These are phyloP conservation scores for Zosterops borbonicus DNA, from an alignment of 2,113 vertebrate genomes.

Conservation along the genomic window DNA sequence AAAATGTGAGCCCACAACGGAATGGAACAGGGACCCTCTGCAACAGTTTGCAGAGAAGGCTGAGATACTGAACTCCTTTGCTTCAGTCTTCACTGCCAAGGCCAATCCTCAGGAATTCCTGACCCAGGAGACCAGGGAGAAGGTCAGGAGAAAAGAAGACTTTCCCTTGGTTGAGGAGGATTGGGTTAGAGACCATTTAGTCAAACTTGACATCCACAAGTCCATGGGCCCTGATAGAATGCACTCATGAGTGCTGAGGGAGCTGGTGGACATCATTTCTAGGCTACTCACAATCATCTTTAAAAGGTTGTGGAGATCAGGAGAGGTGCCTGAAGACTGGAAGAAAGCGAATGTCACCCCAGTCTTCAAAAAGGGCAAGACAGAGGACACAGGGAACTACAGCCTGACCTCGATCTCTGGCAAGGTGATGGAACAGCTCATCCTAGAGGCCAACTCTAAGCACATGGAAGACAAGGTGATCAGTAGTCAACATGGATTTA, in stretches of 20 bases:
- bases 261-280: neutral
- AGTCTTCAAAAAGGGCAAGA: too few relatives aligned
- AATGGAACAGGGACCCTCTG: neutral
- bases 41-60: neutral
- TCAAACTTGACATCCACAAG: neutral
- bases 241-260: neutral
- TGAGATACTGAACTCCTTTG: neutral
- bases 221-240: neutral
- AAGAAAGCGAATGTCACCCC: too few relatives aligned
- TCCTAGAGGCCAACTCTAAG: too few relatives aligned
- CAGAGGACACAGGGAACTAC: too few relatives aligned
- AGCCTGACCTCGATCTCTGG: too few relatives aligned
- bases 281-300: neutral
- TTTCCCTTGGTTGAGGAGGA: neutral
- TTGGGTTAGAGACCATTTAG: neutral
- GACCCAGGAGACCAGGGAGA: neutral
- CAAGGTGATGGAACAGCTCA: too few relatives aligned
- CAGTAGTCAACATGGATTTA: too few relatives aligned
- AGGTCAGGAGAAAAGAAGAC: neutral
- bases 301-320: too few relatives aligned
- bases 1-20: neutral
- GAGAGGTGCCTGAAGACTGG: too few relatives aligned
- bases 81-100: neutral
- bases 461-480: too few relatives aligned
- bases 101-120: neutral